A percentile compares a stretch with the other conserved stretches of the same genome.
Conservation (phyloP, 92 coral and sea anemone species). For the Metridium senile region DNA sequence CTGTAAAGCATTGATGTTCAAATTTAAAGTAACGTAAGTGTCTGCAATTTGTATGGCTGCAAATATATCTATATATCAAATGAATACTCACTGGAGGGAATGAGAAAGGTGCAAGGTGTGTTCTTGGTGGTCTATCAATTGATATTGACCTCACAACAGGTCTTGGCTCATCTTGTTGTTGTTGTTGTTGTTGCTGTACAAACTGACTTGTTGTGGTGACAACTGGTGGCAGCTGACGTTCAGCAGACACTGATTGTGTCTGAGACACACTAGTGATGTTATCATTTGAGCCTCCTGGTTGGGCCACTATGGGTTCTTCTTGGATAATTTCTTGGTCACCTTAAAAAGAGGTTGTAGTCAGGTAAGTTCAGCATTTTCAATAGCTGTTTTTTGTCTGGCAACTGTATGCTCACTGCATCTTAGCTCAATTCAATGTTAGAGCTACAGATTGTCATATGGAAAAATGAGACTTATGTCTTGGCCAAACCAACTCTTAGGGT, state of each 20-base stretch:
- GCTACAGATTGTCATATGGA: too few species aligned
- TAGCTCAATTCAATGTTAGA: too few species aligned
- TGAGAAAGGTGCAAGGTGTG: conserved; percentile 94
- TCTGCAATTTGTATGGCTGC: too few species aligned
- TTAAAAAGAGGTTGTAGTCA: too few species aligned
- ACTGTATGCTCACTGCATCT: too few species aligned
- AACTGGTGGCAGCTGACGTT: conserved; percentile 26
- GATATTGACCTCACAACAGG: conserved; percentile 31
- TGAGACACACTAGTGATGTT: conserved; percentile 24
- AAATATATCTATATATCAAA: not conserved
- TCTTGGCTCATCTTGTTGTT: conserved; percentile 37
- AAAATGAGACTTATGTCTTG: too few species aligned
- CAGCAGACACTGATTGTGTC: conserved; percentile 17
- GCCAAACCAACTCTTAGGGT: too few species aligned
- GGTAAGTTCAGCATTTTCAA: too few species aligned
- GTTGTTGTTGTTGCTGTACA: conserved; percentile 30
- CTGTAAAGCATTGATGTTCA: too few species aligned
- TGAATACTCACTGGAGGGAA: conserved; percentile 73
- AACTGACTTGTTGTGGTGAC: conserved; percentile 30
- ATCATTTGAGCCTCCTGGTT: conserved; percentile 22
- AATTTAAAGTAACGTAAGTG: too few species aligned
- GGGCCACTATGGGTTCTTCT: conserved; percentile 47
- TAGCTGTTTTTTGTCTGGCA: too few species aligned
- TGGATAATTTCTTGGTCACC: conserved; percentile 38
- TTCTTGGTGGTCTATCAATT: conserved; percentile 58